Conservation (phyloP, 2,888 invertebrate species). For the Carabus problematicus region DNA sequence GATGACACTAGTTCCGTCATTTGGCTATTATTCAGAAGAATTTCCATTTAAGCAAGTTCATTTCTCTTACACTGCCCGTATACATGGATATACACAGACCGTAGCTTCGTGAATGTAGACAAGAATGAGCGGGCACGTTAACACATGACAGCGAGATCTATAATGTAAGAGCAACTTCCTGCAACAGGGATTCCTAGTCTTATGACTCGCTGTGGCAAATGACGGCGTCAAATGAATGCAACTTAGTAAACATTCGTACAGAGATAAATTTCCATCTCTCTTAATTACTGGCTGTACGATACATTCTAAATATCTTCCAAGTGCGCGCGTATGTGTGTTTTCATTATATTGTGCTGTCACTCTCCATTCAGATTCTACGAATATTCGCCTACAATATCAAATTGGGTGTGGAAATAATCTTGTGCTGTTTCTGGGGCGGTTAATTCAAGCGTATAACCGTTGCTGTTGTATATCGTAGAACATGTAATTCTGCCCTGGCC, state of each 20-base stretch:
- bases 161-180: too few relatives aligned
- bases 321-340: slow-evolving; percentile 13
- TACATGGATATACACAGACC: too few relatives aligned
- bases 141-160: too few relatives aligned
- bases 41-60: too few relatives aligned
- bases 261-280: slow-evolving; percentile 24
- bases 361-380: not conserved
- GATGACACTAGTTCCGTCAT: too few relatives aligned
- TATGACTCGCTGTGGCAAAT: not conserved
- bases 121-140: too few relatives aligned
- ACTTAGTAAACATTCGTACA: slow-evolving; percentile 22
- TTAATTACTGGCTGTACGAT: slow-evolving; percentile 18
- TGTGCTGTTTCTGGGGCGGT: not conserved
- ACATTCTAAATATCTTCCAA: not conserved
- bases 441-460: too few relatives aligned
- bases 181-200: slow-evolving; percentile 3
- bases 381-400: slow-evolving; percentile 15
- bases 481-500: too few relatives aligned
- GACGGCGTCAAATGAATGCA: not conserved
- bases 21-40: too few relatives aligned
- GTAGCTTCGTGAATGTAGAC: too few relatives aligned
- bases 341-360: slow-evolving; percentile 4
- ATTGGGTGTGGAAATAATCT: not conserved
- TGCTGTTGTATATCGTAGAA: too few relatives aligned
- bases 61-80: too few relatives aligned